A percentile compares a stretch with the other conserved stretches of the same genome.
Conservation (phyloP, 2,888 invertebrate species). For the Watsonalla binaria region DNA sequence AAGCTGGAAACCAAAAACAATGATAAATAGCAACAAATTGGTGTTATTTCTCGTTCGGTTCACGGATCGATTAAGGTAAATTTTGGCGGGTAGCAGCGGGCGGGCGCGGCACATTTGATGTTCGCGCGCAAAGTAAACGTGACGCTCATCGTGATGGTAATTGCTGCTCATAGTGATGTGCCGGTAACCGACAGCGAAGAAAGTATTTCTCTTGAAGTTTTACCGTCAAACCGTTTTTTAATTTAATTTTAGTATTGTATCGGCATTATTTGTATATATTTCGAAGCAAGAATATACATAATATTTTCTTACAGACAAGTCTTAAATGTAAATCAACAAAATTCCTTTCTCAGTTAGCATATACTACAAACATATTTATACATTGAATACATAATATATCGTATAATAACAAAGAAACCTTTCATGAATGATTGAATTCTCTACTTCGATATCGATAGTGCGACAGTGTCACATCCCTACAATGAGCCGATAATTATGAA, state of each 20-base stretch:
- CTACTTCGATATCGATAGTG: background rate
- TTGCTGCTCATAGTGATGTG: slow-evolving; percentile 39
- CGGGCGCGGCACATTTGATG: slow-evolving; percentile 52
- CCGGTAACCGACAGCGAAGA: slow-evolving; percentile 16
- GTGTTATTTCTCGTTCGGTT: slow-evolving; percentile 3
- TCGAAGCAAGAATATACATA: no score
- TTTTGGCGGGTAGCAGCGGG: slow-evolving; percentile 47
- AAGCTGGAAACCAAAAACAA: background rate
- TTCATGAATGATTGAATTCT: background rate
- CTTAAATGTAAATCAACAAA: no score
- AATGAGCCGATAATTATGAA: slow-evolving; percentile 65
- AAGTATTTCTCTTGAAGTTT: background rate
- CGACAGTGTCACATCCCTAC: slow-evolving; percentile 40
- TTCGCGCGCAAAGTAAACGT: slow-evolving; percentile 63
- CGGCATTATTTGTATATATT: no score
- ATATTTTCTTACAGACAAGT: no score
- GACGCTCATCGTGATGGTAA: slow-evolving; percentile 50
- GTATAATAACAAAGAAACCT: no score
- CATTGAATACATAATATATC: no score
- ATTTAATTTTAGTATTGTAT: no score
- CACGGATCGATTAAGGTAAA: slow-evolving; percentile 44
- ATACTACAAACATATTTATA: no score
- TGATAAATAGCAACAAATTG: background rate
- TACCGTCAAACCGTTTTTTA: background rate
- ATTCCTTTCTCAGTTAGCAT: no score